A percentile compares a stretch with the other conserved stretches of the same genome.
These are phyloP conservation scores for Pseudoips prasinana DNA, from an alignment of 2,888 invertebrate genomes.

Conservation along the genomic window DNA sequence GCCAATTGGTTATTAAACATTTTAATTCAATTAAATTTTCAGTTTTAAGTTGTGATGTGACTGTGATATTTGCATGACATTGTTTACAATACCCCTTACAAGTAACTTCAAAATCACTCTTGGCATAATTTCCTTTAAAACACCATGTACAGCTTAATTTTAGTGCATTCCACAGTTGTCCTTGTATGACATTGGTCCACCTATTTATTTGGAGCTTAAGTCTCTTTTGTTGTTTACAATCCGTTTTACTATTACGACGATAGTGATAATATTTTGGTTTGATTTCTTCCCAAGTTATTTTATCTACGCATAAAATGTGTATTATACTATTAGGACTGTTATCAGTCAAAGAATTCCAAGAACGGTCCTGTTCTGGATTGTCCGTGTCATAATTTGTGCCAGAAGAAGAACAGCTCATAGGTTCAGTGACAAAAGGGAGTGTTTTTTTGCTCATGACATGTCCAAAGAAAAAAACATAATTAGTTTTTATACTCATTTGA, in stretches of 20 bases:
- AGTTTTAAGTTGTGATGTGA: slow-evolving; percentile 4
- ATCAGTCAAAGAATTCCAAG: slow-evolving; percentile 3
- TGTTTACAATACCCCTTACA: slow-evolving; percentile 9
- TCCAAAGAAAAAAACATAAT: slow-evolving; percentile 5
- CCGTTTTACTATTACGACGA: slow-evolving; percentile 6
- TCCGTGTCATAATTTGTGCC: slow-evolving; percentile 5
- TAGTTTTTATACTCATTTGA: slow-evolving; percentile 4
- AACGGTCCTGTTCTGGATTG: slow-evolving; percentile 5
- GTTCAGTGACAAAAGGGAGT: slow-evolving; percentile 4
- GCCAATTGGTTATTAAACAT: slow-evolving; percentile 4
- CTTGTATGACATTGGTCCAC: slow-evolving; percentile 9
- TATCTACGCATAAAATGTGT: slow-evolving; percentile 7
- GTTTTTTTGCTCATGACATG: slow-evolving; percentile 5
- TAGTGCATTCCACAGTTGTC: slow-evolving; percentile 5
- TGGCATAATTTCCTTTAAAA: slow-evolving; percentile 6
- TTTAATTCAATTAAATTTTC: slow-evolving; percentile 6
- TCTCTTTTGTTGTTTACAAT: slow-evolving; percentile 5
- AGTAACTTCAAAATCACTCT: slow-evolving; percentile 3
- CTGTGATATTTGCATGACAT: slow-evolving; percentile 7
- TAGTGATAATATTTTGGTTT: slow-evolving; percentile 6
- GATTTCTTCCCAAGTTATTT: slow-evolving; percentile 6
- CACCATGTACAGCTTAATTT: slow-evolving; percentile 5
- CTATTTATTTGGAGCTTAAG: slow-evolving; percentile 6
- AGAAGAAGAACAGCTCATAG: slow-evolving; percentile 5
- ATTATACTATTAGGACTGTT: slow-evolving; percentile 4